Base-by-base conservation (phyloP, 2,113 vertebrate species). In the Eurypyga helias region DNA sequence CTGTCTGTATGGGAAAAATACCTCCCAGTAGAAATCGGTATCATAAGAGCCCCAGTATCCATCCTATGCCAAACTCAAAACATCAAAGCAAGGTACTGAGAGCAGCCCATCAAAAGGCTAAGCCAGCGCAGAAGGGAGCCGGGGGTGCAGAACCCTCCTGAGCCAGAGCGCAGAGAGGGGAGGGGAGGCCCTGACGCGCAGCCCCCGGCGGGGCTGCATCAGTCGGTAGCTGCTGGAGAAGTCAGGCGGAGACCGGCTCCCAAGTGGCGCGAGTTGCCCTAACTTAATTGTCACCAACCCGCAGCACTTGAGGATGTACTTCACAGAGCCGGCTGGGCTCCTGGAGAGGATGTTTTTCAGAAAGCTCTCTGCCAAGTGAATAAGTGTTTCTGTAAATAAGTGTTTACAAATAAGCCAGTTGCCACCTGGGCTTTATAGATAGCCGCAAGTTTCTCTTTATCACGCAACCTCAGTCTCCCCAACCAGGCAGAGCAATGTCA, bases 241-340 rank as follows among this genome's bases (percentile, higher is more conserved):
- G 7, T 11, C 65, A 73, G 45, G 49, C 10, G 2, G 34, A 49
- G 29, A 7, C 9, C 4, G 38, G 8, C 20, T n/a, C 52, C 41
- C 43, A 2, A 45, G 52, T 61, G 65, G 45, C 43, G 49, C 3
- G 3, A 52, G 51, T 20, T 33, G 19, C 73, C 0, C 0, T 10
- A 5, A 52, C 29, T 67, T 36, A 25, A 80, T 8, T 69, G 48
- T 10, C 28, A 58, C 24, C 55, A 19, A 24, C 34, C 55, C 80
- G 15, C 71, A 65, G 75, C 92, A 33, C 76, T 34, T 34, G 34
- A 62, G 36, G 28, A 41, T 23, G 65, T 41, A 9, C 60, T 58
- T 23, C 70, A 33, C 83, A 33, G 61, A 58, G 48, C 3, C 1
- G 3, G 5, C 67, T 26, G 67, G 61, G 43, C 48, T 79, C 38